Evolutionary conservation across 2,113 vertebrate genomes (phyloP).

Genomic region (Caracal caracal): DNA sequence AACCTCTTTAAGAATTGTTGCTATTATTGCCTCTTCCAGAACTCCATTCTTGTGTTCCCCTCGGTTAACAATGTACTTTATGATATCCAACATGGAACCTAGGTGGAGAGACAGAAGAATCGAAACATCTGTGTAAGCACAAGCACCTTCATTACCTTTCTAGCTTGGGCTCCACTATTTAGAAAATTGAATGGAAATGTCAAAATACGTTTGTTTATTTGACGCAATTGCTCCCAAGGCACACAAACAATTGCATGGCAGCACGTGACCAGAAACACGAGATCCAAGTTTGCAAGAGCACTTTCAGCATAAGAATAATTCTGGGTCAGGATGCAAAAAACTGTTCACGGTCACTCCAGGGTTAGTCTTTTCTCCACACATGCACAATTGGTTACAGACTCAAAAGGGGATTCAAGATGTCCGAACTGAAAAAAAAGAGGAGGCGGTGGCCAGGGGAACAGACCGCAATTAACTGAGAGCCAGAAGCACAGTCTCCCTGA

Average conservation of each 20-base stretch:
- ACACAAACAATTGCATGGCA: neutral
- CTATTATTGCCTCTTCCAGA: constrained; percentile 96
- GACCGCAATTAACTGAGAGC: neutral
- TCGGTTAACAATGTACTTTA: constrained; percentile 95
- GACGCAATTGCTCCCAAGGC: neutral
- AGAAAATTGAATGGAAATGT: neutral
- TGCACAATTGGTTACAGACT: neutral
- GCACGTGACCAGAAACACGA: neutral
- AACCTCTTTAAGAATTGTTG: constrained; percentile 98
- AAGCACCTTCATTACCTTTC: neutral
- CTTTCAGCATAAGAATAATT: neutral
- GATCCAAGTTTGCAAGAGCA: neutral
- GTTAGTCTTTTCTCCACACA: neutral
- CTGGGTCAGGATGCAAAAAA: neutral
- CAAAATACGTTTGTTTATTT: neutral
- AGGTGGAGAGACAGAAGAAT: constrained; percentile 57
- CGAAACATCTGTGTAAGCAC: neutral
- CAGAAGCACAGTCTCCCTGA: neutral
- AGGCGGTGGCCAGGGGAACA: neutral
- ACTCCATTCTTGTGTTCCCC: constrained; percentile 94
- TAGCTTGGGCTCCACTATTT: neutral
- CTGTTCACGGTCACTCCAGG: neutral
- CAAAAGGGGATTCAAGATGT: neutral
- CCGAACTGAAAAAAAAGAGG: neutral
- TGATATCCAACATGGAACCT: constrained; percentile 99